These are phyloP conservation scores for Ctenochaetus hawaiiensis DNA, from an alignment of 2,797 vertebrate species.

Conservation along the genomic window DNA sequence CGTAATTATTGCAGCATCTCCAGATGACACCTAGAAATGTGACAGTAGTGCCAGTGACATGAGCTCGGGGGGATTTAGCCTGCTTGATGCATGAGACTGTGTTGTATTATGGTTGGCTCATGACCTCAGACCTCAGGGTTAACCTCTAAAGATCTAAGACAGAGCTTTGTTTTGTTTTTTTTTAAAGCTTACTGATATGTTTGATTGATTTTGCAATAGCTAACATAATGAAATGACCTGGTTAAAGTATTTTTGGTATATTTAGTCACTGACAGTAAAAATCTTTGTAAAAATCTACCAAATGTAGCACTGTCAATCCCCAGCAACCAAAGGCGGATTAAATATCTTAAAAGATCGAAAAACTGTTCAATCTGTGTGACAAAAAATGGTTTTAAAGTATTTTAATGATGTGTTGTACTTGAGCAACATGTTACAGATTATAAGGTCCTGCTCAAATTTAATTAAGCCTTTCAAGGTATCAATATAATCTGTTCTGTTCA, in stretches of 20 bases:
- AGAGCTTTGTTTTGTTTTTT: slow-evolving; percentile 44
- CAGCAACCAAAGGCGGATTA: too few relatives aligned
- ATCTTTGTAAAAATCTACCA: slow-evolving; percentile 9
- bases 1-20: slow-evolving; percentile 41
- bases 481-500: too few relatives aligned
- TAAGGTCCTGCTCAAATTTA: too few relatives aligned
- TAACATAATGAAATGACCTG: slow-evolving; percentile 57
- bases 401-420: slow-evolving; percentile 31
- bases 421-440: too few relatives aligned
- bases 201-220: slow-evolving; percentile 72
- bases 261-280: slow-evolving; percentile 38
- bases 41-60: slow-evolving; percentile 40
- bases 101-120: slow-evolving; percentile 39
- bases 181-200: slow-evolving; percentile 60
- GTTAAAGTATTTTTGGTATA: slow-evolving; percentile 39
- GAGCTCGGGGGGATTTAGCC: slow-evolving; percentile 20
- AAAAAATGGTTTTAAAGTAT: slow-evolving; percentile 11
- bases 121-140: slow-evolving; percentile 58
- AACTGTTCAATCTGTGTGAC: too few relatives aligned
- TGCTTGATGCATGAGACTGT: slow-evolving; percentile 34
- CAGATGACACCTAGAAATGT: slow-evolving; percentile 44
- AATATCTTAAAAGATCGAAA: too few relatives aligned
- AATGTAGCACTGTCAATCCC: too few relatives aligned
- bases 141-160: slow-evolving; percentile 43
- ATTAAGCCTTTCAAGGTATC: too few relatives aligned